Evolutionary conservation across 1,140 invertebrate species (phyloP), one percentile per base, ranked within the genome.

Genomic region (Macrocentrus cingulum): DNA sequence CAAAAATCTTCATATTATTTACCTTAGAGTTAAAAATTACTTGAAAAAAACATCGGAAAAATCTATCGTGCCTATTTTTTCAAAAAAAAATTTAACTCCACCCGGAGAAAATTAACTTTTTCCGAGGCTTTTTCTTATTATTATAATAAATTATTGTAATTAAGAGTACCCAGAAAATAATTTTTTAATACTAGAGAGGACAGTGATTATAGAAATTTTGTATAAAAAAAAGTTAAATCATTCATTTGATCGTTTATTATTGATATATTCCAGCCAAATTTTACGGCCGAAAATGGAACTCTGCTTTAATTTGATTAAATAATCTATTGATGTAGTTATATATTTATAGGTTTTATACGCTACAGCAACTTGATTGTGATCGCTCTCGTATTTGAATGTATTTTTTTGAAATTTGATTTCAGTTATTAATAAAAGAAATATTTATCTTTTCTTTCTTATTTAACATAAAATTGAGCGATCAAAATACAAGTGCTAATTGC

Each of bases 271-370:
- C 19, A 46, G 18, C 44, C 19, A 5, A 22, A 9, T 52, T 22
- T 37, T 7, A 52, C n/a, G 18, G 34, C 49, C 19, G 15, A 52
- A 22, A 39, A 39, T 37, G 11, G 2, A 52, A 52, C 49, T 52
- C 49, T 52, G 34, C 4, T 37, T 37, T 52, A 18, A 1, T 46
- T 46, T 7, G 49, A 52, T 52, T 52, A 52, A 52, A 52, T 52
- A 52, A 52, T 39, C 18, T 22, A 39, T 52, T 50, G 13, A 36
- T 37, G 32, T 11, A 39, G 34, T 22, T 52, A 51, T 51, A 52
- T 52, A 52, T 37, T 39, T 52, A 41, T 39, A 52, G 2, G n/a
- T 52, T 20, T 39, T 19, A 39, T 20, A n/a, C 18, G 19, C 9
- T 52, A 52, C 34, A 51, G 34, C 6, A 8, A 44, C 13, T 44